These are phyloP conservation scores for Pammene aurita DNA, from an alignment of 2,888 invertebrate species.

Conservation along the genomic window DNA sequence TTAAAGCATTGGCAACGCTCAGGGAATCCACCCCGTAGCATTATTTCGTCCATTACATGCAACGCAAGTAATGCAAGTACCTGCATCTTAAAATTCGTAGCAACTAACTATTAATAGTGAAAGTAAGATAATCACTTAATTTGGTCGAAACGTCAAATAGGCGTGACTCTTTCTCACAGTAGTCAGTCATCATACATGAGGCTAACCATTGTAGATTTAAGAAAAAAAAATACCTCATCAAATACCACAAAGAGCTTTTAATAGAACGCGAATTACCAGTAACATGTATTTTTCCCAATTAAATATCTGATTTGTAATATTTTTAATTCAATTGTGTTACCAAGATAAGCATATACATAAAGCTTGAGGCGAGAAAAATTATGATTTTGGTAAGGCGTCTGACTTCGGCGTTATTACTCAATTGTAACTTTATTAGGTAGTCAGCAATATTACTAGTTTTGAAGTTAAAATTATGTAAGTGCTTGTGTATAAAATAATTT, in stretches of 20 bases:
- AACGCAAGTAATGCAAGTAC: not conserved
- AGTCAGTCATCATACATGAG: slow-evolving; percentile 66
- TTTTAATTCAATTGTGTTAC: slow-evolving; percentile 7
- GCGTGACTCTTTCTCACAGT: slow-evolving; percentile 62
- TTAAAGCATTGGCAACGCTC: not conserved
- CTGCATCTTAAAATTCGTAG: slow-evolving; percentile 3
- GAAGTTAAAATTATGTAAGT: too few species aligned
- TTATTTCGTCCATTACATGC: not conserved
- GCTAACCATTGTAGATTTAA: slow-evolving; percentile 36
- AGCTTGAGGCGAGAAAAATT: not conserved
- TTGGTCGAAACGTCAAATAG: slow-evolving; percentile 60
- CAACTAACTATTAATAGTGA: slow-evolving; percentile 10
- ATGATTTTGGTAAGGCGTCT: not conserved
- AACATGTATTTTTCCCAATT: slow-evolving; percentile 40
- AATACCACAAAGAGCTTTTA: slow-evolving; percentile 45
- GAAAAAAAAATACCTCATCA: slow-evolving; percentile 29
- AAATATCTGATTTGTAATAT: not conserved
- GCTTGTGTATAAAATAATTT: too few species aligned
- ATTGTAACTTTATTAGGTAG: too few species aligned
- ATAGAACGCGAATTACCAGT: slow-evolving; percentile 51
- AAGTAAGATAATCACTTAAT: slow-evolving; percentile 46
- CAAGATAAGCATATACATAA: not conserved
- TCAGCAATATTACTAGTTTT: too few species aligned
- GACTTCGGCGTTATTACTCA: too few species aligned
- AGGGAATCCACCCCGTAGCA: not conserved